These are phyloP conservation scores for Dasypogon diadema DNA, from an alignment of 2,888 invertebrate genomes.

Conservation along the genomic window DNA sequence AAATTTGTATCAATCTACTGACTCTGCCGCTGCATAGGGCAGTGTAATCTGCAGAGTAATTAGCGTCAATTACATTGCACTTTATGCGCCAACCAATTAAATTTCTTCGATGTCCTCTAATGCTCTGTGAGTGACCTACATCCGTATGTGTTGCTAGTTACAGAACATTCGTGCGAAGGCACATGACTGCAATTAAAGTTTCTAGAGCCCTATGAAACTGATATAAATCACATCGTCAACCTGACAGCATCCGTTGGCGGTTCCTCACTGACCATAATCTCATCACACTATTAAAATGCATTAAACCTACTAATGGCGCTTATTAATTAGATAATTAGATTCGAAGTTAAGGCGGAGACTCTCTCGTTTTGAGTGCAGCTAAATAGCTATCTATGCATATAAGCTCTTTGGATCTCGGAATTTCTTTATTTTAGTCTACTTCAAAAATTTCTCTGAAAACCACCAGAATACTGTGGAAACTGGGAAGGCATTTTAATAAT, in stretches of 20 bases:
- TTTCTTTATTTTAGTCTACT: neutral
- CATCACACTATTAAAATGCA: conserved; percentile 12
- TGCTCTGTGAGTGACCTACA: conserved; percentile 6
- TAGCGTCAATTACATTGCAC: conserved; percentile 30
- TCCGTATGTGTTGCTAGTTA: neutral
- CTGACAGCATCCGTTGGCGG: conserved; percentile 26
- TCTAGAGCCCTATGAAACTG: neutral
- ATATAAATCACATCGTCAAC: conserved; percentile 44
- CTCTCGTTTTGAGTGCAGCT: too few relatives aligned
- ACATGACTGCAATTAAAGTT: neutral
- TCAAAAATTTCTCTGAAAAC: neutral
- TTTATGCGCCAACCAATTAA: conserved; percentile 40
- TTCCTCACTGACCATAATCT: neutral
- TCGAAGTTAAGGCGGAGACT: conserved; percentile 24
- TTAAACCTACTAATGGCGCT: conserved; percentile 44
- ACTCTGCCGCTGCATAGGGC: neutral
- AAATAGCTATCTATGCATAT: too few relatives aligned
- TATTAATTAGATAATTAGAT: conserved; percentile 28
- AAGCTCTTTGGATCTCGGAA: too few relatives aligned
- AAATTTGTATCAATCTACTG: too few relatives aligned
- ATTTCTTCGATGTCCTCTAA: conserved; percentile 16
- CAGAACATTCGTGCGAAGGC: neutral
- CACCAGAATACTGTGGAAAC: neutral
- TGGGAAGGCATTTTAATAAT: conserved; percentile 17
- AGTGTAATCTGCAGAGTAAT: conserved; percentile 9